These are phyloP conservation scores for Daktulosphaira vitifoliae DNA, from an alignment of 1,140 invertebrate species.

Conservation along the genomic window DNA sequence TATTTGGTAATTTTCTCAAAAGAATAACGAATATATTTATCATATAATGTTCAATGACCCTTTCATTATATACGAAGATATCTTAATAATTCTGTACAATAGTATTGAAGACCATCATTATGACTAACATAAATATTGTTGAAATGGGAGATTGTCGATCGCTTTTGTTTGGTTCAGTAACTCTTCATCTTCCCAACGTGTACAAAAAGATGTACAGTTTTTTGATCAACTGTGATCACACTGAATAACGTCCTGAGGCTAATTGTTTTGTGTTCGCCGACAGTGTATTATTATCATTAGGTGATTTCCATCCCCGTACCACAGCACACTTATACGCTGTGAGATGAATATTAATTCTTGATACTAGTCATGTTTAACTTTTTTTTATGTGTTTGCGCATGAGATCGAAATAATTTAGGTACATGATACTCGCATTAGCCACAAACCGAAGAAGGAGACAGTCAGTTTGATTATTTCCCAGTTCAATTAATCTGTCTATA, in stretches of 20 bases:
- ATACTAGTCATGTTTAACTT: too few relatives aligned
- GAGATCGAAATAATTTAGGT: background rate
- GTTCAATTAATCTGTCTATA: too few relatives aligned
- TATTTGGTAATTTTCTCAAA: too few relatives aligned
- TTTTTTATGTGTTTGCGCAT: background rate
- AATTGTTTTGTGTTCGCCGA: slow-evolving; percentile 7
- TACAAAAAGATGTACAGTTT: too few relatives aligned
- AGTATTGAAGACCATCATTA: too few relatives aligned
- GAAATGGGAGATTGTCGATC: background rate
- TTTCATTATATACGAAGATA: background rate
- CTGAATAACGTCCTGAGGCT: background rate
- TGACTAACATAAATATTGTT: background rate
- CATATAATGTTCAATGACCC: background rate
- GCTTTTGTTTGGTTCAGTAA: slow-evolving; percentile 5
- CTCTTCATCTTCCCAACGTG: background rate
- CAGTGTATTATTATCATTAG: slow-evolving; percentile 9
- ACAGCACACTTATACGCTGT: too few relatives aligned
- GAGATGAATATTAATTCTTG: too few relatives aligned
- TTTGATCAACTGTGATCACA: too few relatives aligned
- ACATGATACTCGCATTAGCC: slow-evolving; percentile 20
- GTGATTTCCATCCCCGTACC: too few relatives aligned
- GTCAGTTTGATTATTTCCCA: too few relatives aligned
- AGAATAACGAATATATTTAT: too few relatives aligned
- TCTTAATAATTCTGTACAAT: too few relatives aligned
- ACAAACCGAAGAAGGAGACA: background rate